Evolutionary conservation across 1,140 invertebrate species (phyloP), one percentile per base, ranked within the genome.

Genomic region (Drosophila willistoni): DNA sequence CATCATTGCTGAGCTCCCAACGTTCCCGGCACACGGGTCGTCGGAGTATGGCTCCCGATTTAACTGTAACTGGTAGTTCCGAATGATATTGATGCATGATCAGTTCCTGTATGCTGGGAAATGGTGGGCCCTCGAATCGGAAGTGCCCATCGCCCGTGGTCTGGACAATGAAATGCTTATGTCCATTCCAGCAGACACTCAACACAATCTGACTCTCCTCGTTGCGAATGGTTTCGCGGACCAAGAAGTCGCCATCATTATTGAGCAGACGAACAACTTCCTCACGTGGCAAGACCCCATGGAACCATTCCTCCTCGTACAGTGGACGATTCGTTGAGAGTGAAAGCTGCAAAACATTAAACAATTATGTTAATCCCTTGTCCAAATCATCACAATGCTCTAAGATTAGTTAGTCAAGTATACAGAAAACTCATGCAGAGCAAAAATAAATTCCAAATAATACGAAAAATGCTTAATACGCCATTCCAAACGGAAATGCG

Each of bases 151-250:
- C 97, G 12, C 95, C 94, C 10, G 97, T 98, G 19, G 96, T 98
- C 94, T 99, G 98, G 62, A 99, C 98, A 77, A 99, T 99, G 91
- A 99, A 99, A 93, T 99, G 98, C 92, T 98, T 98, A 85, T 98
- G 97, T 7, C 97, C 97, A 66, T 97, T 96, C 98, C 98, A 99
- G 91, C 96, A 97, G 0, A 99, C 98, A 10, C 98, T 99, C 22
- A 99, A 92, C 56, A 99, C 98, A 70, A 98, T 97, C 94, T 98
- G 96, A 87, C 97, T 95, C 91, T 98, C 96, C 91, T 98, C 96
- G 92, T 97, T 98, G 92, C 96, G 95, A n/a, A 96, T 97, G 44
- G 98, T 99, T 93, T 99, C 97, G 22, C 98, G 94, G 33, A 99
- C 98, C 57, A 99, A 93, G 92, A 98, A 99, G 91, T 99, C 98